Base-by-base conservation (phyloP, 2,113 vertebrate species). In the Hippocampus guttulatus region DNA sequence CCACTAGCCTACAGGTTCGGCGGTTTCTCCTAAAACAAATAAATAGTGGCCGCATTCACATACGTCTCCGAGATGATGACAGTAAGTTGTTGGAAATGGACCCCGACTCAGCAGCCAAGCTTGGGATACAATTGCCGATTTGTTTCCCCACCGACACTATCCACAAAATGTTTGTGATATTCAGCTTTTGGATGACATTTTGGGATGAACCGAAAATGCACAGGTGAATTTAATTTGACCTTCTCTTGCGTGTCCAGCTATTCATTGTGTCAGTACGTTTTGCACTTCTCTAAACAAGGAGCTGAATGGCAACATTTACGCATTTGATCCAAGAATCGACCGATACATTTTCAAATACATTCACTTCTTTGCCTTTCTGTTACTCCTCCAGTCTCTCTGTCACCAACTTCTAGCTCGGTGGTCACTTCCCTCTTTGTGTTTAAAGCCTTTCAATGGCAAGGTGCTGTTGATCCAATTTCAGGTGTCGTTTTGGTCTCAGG, bases 1-100 rank as follows among this genome's bases (percentile, higher is more conserved):
- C 90, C 90, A 87, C 82, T 73, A 84, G 77, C 76, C 71, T 77
- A 76, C 81, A 80, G 84, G 73, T 81, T 87, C 76, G 78, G 79
- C 70, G 80, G 82, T 73, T 84, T 76, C 79, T 77, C 71, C 71
- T 68, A 77, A 80, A 75, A 73, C 74, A 89, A 91, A 90, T 79
- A 91, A 87, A 88, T 83, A 81, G 64, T 75, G 71, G 68, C 73
- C 30, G 33, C 74, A 80, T 84, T 87, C 82, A 88, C 86, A 73
- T 77, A 89, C 86, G 73, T 78, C 30, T 69, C 69, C 74, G 41
- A 71, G 52, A 84, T 75, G 77, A 81, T 84, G 80, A 81, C 77
- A 82, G 81, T 69, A 57, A 78, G 79, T 74, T 65, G 66, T 68
- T 74, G 67, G 68, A 64, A 67, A 55, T 70, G 45, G 65, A 74